Percentiles rank a stretch among this genome's conserved stretches.
phyloP scores from a whole-genome alignment of 2,113 vertebrate species.

The Crypturellus undulatus region DNA sequence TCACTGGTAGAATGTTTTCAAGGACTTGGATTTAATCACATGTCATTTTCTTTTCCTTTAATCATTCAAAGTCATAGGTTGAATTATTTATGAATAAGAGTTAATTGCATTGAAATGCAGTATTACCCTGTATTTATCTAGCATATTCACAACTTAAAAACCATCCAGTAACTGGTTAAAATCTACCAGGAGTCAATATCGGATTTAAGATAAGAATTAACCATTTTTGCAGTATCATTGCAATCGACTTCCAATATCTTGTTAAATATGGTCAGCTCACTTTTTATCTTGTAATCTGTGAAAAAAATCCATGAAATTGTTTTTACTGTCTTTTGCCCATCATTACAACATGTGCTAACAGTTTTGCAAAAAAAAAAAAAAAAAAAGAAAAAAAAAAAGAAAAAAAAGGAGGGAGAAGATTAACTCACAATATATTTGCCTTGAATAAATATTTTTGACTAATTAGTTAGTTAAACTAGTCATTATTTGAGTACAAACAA shows the following conservation, averaged over 20 bases:
- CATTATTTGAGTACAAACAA: background rate
- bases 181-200: background rate
- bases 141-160: background rate
- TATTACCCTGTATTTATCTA: constrained; percentile 11
- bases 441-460: background rate
- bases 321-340: background rate
- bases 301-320: background rate
- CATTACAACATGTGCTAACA: background rate
- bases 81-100: constrained; percentile 55
- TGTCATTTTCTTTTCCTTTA: constrained; percentile 41
- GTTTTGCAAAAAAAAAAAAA: background rate
- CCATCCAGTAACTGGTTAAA: constrained; percentile 8
- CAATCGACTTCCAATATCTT: background rate
- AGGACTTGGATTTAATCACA: constrained; percentile 41
- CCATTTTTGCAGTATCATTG: background rate
- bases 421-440: background rate
- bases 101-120: constrained; percentile 45
- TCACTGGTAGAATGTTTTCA: constrained; percentile 13
- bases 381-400: no score
- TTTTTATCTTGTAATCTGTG: background rate
- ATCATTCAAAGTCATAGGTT: constrained; percentile 38
- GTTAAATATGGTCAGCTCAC: background rate
- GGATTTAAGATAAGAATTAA: background rate
- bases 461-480: background rate
- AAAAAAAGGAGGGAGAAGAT: background rate